Evolutionary conservation across 2,113 vertebrate genomes (phyloP), one percentile per base, ranked within the genome.

Genomic region (Chaetops frenatus): DNA sequence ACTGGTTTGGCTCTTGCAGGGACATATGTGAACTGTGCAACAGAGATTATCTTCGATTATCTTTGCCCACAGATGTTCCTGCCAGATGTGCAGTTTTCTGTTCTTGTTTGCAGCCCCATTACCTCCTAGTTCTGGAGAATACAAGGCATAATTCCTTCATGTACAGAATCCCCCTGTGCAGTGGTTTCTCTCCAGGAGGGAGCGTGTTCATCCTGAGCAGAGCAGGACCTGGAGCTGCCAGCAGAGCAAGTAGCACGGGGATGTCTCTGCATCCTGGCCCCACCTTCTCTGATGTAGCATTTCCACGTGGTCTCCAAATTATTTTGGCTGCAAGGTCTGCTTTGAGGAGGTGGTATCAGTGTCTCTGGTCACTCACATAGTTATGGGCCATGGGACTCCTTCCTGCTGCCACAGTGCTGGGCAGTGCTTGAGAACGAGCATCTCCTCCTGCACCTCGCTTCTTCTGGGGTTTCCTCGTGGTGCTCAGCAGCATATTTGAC

Each of bases 131-230:
- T 81, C 42, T 65, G 42, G 23, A 50, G 29, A 45, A 91, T 73
- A 70, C 14, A 48, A 82, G 18, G 23, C 3, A 1, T 33, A 38
- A 51, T 60, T 92, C 27, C 15, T 45, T 42, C 61, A 24, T 9
- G 23, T 9, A 12, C 33, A 48, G 12, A 18, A 35, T 44, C 45
- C 12, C 40, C 12, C 42, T 21, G 0, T 8, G 3, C 44, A n/a
- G 12, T 12, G 9, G 2, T 7, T 18, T 12, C 19, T n/a, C 62
- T 83, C 25, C 14, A 7, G 51, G 11, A 33, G 0, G 2, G 7
- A 47, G 36, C 4, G 18, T 4, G 12, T 4, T 19, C 21, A 13
- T 12, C 23, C 58, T 4, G 28, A 12, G 29, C 4, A 14, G 18
- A 6, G 53, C 78, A 51, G 72, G 31, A 33, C 56, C n/a, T 18